These are phyloP conservation scores for Poeciliopsis prolifica DNA, from an alignment of 2,113 vertebrate genomes.

Conservation along the genomic window DNA sequence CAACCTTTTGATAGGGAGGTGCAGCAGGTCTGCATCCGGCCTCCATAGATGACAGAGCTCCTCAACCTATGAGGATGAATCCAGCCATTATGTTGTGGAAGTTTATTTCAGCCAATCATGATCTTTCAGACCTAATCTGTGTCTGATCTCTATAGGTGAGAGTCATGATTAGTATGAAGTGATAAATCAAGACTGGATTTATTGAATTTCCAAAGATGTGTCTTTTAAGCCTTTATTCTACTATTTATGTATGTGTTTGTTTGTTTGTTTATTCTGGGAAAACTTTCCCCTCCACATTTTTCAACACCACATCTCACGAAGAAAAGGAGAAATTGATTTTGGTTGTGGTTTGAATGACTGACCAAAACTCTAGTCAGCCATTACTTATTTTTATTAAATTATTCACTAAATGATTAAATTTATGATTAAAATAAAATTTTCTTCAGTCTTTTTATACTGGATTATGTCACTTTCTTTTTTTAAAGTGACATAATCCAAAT, in stretches of 20 bases:
- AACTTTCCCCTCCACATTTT: background rate
- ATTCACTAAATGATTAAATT: background rate
- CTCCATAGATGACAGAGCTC: background rate
- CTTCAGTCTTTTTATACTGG: background rate
- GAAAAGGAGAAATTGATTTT: background rate
- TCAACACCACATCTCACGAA: background rate
- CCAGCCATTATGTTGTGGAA: background rate
- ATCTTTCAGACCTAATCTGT: background rate
- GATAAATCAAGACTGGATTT: too few species aligned
- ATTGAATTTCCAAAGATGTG: background rate
- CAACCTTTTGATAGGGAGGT: background rate
- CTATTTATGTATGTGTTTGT: too few species aligned
- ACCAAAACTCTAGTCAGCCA: background rate
- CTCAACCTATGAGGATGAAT: background rate
- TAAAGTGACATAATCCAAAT: background rate
- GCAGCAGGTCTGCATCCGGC: background rate
- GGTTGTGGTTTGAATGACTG: background rate
- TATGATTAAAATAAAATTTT: background rate
- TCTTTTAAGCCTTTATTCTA: background rate
- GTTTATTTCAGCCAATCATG: background rate
- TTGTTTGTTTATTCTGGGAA: background rate
- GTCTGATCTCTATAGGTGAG: too few species aligned
- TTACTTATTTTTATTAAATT: background rate
- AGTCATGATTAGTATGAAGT: too few species aligned
- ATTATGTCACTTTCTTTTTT: background rate